phyloP scores from a whole-genome alignment of 2,888 invertebrate genomes.

The Eueremaeus valkanovi region DNA sequence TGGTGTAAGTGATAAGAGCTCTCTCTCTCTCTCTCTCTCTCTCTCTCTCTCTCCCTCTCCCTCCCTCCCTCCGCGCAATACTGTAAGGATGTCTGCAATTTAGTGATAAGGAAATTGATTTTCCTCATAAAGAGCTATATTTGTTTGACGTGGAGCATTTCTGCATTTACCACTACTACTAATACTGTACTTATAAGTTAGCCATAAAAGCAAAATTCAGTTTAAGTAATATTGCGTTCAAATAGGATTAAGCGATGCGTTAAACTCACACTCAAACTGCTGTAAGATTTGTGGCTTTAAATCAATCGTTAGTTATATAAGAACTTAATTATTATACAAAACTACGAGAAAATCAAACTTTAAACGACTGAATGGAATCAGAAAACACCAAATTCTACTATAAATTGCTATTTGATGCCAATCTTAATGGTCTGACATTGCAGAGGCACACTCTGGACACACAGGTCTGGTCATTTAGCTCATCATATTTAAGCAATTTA shows the following conservation, averaged over 20 bases:
- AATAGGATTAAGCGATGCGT: conserved; percentile 21
- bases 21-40: no score
- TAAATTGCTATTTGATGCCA: neutral
- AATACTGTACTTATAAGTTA: neutral
- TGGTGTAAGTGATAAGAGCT: neutral
- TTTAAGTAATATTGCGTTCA: neutral
- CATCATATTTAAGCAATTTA: conserved; percentile 21
- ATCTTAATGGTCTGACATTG: conserved; percentile 9
- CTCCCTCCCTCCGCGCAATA: neutral
- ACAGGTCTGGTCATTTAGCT: neutral
- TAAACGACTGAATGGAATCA: neutral
- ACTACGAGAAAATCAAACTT: conserved; percentile 6
- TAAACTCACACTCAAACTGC: neutral
- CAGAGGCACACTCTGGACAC: no score
- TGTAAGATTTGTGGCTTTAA: neutral
- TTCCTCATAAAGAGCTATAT: neutral
- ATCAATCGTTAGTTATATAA: conserved; percentile 11
- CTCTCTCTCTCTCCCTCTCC: no score
- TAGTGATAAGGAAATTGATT: conserved; percentile 30
- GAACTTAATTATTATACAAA: conserved; percentile 18
- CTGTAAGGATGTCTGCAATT: conserved; percentile 24
- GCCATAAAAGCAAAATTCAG: neutral
- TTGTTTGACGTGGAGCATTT: neutral
- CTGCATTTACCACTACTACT: no score
- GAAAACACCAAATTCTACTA: no score